Percentiles rank a stretch among this genome's conserved stretches.
phyloP scores from a whole-genome alignment of 1,140 invertebrate species.

The Papilio xuthus region DNA sequence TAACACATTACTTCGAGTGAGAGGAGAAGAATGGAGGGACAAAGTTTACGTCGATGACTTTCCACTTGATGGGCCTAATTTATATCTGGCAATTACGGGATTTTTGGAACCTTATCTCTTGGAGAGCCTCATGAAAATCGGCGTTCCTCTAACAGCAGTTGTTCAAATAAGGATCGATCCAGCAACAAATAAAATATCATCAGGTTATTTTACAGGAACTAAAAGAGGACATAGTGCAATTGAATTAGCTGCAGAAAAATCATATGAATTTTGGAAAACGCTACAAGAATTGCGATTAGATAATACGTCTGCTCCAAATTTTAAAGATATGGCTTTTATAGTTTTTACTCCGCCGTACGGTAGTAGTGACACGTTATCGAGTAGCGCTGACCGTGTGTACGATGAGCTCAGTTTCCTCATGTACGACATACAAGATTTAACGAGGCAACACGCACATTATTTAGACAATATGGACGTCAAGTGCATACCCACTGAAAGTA shows the following conservation, averaged over 20 bases:
- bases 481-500: slow-evolving; percentile 51
- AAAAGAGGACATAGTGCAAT: slow-evolving; percentile 67
- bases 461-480: slow-evolving; percentile 78
- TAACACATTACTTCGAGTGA: slow-evolving; percentile 74
- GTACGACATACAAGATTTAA: slow-evolving; percentile 81
- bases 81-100: slow-evolving; percentile 81
- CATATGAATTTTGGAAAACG: slow-evolving; percentile 69
- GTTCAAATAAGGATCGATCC: slow-evolving; percentile 68
- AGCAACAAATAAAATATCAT: slow-evolving; percentile 44
- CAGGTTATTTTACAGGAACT: slow-evolving; percentile 48
- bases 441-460: slow-evolving; percentile 76
- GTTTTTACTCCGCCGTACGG: slow-evolving; percentile 72
- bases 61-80: slow-evolving; percentile 79
- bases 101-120: slow-evolving; percentile 79
- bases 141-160: slow-evolving; percentile 77
- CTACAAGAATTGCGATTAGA: slow-evolving; percentile 64
- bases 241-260: slow-evolving; percentile 60
- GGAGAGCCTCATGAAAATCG: slow-evolving; percentile 71
- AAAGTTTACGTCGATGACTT: slow-evolving; percentile 80
- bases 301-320: slow-evolving; percentile 53
- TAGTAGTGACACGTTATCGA: slow-evolving; percentile 55
- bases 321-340: slow-evolving; percentile 76
- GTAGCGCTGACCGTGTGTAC: slow-evolving; percentile 74
- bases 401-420: slow-evolving; percentile 79
- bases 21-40: slow-evolving; percentile 82